phyloP scores from a whole-genome alignment of 2,888 invertebrate species.

The Troides oblongomaculatus region DNA sequence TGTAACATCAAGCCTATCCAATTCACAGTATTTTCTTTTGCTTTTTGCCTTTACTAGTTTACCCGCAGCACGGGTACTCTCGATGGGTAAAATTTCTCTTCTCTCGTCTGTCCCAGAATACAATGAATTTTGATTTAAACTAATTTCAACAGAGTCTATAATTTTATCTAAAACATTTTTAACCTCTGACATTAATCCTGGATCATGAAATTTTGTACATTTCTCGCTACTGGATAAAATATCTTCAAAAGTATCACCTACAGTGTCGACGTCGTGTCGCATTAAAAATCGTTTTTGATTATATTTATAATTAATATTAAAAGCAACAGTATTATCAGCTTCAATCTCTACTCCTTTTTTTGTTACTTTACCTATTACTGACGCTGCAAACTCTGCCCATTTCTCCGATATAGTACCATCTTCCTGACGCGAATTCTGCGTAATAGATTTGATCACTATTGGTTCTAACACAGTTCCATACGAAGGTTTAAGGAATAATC shows the following conservation, averaged over 20 bases:
- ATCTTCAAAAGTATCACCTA: constrained; percentile 11
- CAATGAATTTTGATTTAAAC: constrained; percentile 78
- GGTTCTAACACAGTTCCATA: constrained; percentile 70
- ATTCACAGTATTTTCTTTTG: constrained; percentile 70
- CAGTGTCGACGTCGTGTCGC: constrained; percentile 46
- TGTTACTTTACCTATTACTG: constrained; percentile 58
- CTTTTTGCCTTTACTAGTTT: constrained; percentile 52
- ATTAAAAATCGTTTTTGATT: constrained; percentile 80
- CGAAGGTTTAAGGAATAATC: constrained; percentile 69
- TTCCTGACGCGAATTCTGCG: constrained; percentile 58
- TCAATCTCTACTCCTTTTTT: constrained; percentile 44
- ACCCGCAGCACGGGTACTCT: constrained; percentile 38
- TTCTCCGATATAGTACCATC: constrained; percentile 66
- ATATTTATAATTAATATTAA: constrained; percentile 80
- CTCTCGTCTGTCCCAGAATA: constrained; percentile 52
- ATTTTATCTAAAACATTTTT: constrained; percentile 75
- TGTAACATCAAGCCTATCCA: constrained; percentile 83
- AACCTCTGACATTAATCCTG: constrained; percentile 43
- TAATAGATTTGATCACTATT: constrained; percentile 55
- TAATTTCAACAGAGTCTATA: constrained; percentile 81
- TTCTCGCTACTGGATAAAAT: constrained; percentile 1
- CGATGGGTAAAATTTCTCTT: constrained; percentile 44
- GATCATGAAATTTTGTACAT: background rate
- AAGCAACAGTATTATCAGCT: constrained; percentile 62
- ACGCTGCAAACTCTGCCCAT: constrained; percentile 79